Evolutionary conservation across 1,140 invertebrate genomes (phyloP).

Genomic region (Brachionus manjavacas): DNA sequence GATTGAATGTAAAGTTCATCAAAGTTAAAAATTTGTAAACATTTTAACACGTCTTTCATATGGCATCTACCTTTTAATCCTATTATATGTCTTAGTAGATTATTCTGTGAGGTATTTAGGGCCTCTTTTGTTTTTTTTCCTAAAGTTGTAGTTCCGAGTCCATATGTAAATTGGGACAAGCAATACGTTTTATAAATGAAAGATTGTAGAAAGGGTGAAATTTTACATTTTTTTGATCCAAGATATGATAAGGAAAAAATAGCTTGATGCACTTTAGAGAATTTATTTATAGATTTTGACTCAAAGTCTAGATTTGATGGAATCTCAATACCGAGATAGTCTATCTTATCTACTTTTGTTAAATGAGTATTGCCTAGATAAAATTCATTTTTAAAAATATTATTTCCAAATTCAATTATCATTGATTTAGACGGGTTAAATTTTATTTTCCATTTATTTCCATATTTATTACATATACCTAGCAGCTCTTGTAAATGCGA

Average conservation of each 20-base stretch:
- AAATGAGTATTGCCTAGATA: neutral
- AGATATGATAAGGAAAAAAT: neutral
- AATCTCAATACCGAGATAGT: neutral
- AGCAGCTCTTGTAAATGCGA: neutral
- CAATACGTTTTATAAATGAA: neutral
- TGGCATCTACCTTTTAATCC: neutral
- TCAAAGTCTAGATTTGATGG: neutral
- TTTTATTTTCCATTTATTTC: constrained; percentile 19
- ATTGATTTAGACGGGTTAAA: neutral
- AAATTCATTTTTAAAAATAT: neutral
- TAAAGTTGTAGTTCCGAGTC: neutral
- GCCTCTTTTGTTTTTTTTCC: neutral
- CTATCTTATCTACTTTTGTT: neutral
- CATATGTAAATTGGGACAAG: neutral
- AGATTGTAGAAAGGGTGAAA: neutral
- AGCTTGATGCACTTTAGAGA: neutral
- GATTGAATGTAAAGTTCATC: neutral
- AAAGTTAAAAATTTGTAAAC: neutral
- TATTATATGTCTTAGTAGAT: neutral
- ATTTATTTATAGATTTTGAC: neutral
- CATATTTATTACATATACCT: neutral
- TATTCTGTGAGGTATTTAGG: neutral
- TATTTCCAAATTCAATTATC: neutral
- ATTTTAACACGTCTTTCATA: neutral
- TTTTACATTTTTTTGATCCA: neutral